Evolutionary conservation across 2,113 vertebrate species (phyloP).

Genomic region (Tupaia tana): DNA sequence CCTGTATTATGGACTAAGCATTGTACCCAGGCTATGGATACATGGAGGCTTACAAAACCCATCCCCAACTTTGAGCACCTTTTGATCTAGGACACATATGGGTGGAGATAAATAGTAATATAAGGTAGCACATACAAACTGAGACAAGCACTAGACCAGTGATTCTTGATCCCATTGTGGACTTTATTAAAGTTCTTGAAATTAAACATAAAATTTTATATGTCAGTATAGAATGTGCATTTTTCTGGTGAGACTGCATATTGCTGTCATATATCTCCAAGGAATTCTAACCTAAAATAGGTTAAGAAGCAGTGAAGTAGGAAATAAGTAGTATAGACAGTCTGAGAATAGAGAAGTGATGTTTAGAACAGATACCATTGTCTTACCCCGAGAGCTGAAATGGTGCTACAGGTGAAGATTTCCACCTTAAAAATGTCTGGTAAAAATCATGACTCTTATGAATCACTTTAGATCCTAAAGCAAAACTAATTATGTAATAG

Average conservation of each 20-base stretch:
- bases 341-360: constrained; percentile 5
- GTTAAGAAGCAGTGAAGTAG: constrained; percentile 18
- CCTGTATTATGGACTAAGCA: background rate
- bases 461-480: constrained; percentile 38
- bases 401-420: constrained; percentile 11
- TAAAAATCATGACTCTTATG: background rate
- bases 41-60: background rate
- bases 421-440: constrained; percentile 35
- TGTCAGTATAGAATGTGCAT: background rate
- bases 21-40: background rate
- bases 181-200: constrained; percentile 20
- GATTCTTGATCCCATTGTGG: constrained; percentile 5
- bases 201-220: background rate
- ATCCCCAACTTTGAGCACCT: background rate
- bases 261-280: constrained; percentile 1
- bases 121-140: background rate
- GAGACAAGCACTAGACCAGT: constrained; percentile 1
- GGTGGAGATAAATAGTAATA: background rate
- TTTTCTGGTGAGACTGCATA: background rate
- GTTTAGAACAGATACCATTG: background rate
- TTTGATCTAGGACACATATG: background rate
- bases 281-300: constrained; percentile 13
- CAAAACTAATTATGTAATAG: background rate
- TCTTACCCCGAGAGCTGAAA: background rate
- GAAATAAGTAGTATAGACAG: constrained; percentile 20